Percentiles rank a stretch among this genome's conserved stretches.
Conservation (phyloP, 2,113 vertebrate genomes). For the Leucosticte australis region DNA sequence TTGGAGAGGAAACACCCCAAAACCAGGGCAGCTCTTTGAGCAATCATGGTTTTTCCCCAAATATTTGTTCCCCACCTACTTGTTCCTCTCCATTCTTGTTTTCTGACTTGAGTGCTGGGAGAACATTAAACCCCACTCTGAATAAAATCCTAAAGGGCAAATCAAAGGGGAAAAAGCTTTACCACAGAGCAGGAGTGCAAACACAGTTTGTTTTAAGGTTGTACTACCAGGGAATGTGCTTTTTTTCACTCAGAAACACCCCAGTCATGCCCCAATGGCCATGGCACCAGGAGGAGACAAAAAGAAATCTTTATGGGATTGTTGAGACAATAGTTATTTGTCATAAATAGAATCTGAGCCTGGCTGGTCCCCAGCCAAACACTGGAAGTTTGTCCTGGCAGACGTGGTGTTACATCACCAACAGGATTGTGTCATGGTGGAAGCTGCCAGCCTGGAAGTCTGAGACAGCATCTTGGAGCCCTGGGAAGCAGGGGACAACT, state of each 20-base stretch:
- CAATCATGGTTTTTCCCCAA: background rate
- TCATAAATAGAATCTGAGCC: conserved; percentile 3
- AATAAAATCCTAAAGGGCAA: background rate
- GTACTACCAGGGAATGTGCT: background rate
- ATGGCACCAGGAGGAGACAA: background rate
- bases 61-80: background rate
- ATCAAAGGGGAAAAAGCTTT: background rate
- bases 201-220: background rate
- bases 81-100: background rate
- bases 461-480: background rate
- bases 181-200: background rate
- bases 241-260: background rate
- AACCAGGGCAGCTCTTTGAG: background rate
- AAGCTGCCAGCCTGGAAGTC: background rate
- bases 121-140: background rate
- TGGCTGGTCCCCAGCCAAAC: background rate
- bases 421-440: background rate
- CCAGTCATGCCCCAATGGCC: background rate
- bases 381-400: conserved; percentile 33
- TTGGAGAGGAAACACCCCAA: background rate
- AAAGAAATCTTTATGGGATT: background rate
- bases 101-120: background rate
- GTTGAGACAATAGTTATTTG: conserved; percentile 24
- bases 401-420: background rate
- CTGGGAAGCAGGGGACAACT: background rate